A percentile compares a stretch with the other conserved stretches of the same genome.
phyloP scores from a whole-genome alignment of 2,113 vertebrate species.

The Irena cyanogastra region DNA sequence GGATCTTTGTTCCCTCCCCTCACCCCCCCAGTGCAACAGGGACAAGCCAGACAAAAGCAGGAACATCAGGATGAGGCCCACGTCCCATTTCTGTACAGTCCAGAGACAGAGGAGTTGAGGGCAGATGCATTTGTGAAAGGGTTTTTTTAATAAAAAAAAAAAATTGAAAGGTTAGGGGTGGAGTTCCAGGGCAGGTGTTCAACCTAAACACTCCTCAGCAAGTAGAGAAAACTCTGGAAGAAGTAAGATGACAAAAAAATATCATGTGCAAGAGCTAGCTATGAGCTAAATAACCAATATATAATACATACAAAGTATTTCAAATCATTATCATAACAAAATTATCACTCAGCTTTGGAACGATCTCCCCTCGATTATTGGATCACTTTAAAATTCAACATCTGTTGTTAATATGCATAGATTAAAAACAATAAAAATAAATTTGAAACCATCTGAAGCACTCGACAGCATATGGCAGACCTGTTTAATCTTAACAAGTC shows the following conservation, averaged over 20 bases:
- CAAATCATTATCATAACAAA: background rate
- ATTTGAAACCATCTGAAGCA: constrained; percentile 18
- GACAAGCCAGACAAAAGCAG: background rate
- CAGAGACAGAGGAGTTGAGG: background rate
- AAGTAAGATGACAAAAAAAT: background rate
- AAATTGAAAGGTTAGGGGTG: background rate
- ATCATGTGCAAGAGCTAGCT: background rate
- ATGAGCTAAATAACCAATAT: background rate
- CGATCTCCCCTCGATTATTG: background rate
- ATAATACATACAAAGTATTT: background rate
- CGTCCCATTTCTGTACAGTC: background rate
- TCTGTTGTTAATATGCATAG: background rate
- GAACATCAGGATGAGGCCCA: background rate
- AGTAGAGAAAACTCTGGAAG: background rate
- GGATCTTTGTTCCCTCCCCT: background rate
- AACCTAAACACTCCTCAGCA: background rate
- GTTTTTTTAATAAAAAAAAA: background rate
- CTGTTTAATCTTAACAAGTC: background rate
- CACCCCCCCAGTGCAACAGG: background rate
- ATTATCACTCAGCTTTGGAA: background rate
- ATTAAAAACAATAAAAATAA: background rate
- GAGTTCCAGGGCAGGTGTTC: background rate
- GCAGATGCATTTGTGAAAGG: background rate
- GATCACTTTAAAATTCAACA: background rate
- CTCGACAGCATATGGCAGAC: background rate